Conservation (phyloP, 2,888 invertebrate genomes). For the Drosophila antonietae region DNA sequence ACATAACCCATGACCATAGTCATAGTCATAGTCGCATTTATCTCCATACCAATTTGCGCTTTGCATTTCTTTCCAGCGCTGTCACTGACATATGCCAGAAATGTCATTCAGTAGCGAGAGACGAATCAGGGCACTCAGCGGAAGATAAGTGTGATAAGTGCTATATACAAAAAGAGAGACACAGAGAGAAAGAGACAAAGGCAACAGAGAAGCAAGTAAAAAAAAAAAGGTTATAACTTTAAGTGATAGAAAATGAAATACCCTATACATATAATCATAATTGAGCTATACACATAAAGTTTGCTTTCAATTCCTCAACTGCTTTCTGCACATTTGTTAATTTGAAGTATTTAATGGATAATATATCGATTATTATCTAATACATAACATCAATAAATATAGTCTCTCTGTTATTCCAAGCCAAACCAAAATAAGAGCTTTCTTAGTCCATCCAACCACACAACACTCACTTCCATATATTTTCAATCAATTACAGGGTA, state of each 20-base stretch:
- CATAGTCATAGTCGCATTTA: slow-evolving; percentile 10
- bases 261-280: background rate
- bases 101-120: slow-evolving; percentile 39
- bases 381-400: too few species aligned
- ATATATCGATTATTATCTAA: too few species aligned
- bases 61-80: slow-evolving; percentile 53
- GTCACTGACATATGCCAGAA: slow-evolving; percentile 57
- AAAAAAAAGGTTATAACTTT: background rate
- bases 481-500: background rate
- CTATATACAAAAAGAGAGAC: slow-evolving; percentile 21
- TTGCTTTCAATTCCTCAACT: background rate
- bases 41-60: slow-evolving; percentile 43
- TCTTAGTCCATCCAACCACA: background rate
- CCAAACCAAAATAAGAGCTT: too few species aligned
- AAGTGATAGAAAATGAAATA: background rate
- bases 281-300: background rate
- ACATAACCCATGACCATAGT: slow-evolving; percentile 12
- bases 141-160: slow-evolving; percentile 56
- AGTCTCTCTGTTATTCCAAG: too few species aligned
- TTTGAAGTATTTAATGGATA: too few species aligned
- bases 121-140: slow-evolving; percentile 6
- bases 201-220: slow-evolving; percentile 13
- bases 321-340: background rate
- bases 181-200: slow-evolving; percentile 9
- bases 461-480: background rate